These are phyloP conservation scores for Drosophila sucinea DNA, from an alignment of 1,140 invertebrate genomes.

Conservation along the genomic window DNA sequence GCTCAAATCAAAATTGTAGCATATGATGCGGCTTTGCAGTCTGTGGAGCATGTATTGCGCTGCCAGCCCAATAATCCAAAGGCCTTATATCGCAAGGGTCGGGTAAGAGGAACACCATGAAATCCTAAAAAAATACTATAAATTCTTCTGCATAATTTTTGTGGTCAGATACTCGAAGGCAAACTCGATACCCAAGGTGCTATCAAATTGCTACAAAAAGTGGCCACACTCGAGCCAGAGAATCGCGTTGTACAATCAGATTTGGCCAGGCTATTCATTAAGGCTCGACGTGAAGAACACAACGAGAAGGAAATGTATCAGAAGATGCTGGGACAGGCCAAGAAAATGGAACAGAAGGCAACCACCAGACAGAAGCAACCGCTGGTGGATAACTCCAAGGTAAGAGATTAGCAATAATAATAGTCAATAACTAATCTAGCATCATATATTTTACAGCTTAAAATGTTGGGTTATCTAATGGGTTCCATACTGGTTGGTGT, in stretches of 20 bases:
- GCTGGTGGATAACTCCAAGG: slow-evolving; percentile 73
- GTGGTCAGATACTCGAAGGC: slow-evolving; percentile 85
- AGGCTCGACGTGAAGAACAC: slow-evolving; percentile 84
- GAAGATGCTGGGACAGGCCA: slow-evolving; percentile 86
- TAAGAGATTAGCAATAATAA: slow-evolving; percentile 20
- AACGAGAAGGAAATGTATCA: slow-evolving; percentile 87
- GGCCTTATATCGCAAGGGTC: slow-evolving; percentile 94
- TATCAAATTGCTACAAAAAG: slow-evolving; percentile 85
- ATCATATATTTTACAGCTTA: slow-evolving; percentile 81
- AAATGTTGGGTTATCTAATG: slow-evolving; percentile 85
- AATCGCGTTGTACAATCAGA: slow-evolving; percentile 85
- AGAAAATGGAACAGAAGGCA: slow-evolving; percentile 80
- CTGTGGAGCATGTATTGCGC: slow-evolving; percentile 90
- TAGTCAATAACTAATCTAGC: not conserved
- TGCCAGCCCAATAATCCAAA: slow-evolving; percentile 95
- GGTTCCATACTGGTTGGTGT: slow-evolving; percentile 86
- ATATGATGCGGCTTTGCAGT: slow-evolving; percentile 91
- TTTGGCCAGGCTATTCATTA: slow-evolving; percentile 85
- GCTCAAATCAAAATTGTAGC: slow-evolving; percentile 93
- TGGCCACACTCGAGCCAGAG: slow-evolving; percentile 85
- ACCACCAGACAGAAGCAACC: slow-evolving; percentile 69
- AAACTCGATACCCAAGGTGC: slow-evolving; percentile 86
- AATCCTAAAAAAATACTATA: not conserved
- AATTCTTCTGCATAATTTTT: not conserved
- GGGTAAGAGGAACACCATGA: slow-evolving; percentile 75